phyloP scores from a whole-genome alignment of 2,888 invertebrate species.

The Ophion costatus region DNA sequence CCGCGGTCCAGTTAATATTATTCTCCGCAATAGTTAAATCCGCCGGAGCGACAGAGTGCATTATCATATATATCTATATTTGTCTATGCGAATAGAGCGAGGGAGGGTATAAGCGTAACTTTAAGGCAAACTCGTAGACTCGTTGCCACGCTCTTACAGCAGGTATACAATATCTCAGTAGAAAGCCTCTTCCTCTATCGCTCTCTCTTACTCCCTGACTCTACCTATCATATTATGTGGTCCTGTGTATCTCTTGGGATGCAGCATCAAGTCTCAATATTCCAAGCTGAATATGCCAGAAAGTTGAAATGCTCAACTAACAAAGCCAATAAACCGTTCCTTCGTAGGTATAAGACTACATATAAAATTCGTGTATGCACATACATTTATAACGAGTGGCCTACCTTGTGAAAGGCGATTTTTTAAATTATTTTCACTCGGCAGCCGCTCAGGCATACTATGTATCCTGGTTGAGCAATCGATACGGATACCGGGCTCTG shows the following conservation, averaged over 20 bases:
- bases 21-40: slow-evolving; percentile 51
- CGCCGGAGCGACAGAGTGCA: slow-evolving; percentile 30
- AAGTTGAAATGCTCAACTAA: slow-evolving; percentile 60
- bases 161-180: slow-evolving; percentile 14
- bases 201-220: background rate
- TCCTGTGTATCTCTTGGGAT: slow-evolving; percentile 34
- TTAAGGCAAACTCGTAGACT: slow-evolving; percentile 50
- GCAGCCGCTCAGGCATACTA: slow-evolving; percentile 6
- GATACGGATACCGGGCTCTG: slow-evolving; percentile 1
- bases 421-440: slow-evolving; percentile 51
- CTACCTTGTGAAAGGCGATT: slow-evolving; percentile 49
- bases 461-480: background rate
- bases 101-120: slow-evolving; percentile 44
- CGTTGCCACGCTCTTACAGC: slow-evolving; percentile 15
- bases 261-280: slow-evolving; percentile 60
- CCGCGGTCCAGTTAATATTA: slow-evolving; percentile 65
- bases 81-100: slow-evolving; percentile 24
- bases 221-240: slow-evolving; percentile 33
- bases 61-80: slow-evolving; percentile 29
- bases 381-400: background rate
- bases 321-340: slow-evolving; percentile 54
- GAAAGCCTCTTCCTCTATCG: slow-evolving; percentile 11
- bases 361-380: background rate
- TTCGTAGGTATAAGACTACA: slow-evolving; percentile 12
- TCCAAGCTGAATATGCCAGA: slow-evolving; percentile 45